These are phyloP conservation scores for Cyrtorhinus lividipennis DNA, from an alignment of 1,140 invertebrate species.

Conservation along the genomic window DNA sequence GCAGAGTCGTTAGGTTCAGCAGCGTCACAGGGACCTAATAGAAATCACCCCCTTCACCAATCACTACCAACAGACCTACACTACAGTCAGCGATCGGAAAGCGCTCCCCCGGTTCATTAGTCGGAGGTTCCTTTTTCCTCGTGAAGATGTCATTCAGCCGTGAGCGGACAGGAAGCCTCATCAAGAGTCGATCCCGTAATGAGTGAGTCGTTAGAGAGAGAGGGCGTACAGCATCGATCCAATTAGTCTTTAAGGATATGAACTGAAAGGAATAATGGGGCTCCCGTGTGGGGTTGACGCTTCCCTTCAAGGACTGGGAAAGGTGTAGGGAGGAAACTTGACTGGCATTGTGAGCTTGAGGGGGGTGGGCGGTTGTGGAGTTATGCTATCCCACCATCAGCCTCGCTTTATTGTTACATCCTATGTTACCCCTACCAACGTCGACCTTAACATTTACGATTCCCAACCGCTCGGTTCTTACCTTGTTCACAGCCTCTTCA, in stretches of 20 bases:
- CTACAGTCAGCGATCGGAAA: too few species aligned
- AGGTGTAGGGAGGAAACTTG: not conserved
- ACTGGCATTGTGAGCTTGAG: not conserved
- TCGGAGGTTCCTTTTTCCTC: not conserved
- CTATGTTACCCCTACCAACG: not conserved
- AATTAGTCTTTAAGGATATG: conserved; percentile 10
- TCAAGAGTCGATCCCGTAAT: conserved; percentile 4
- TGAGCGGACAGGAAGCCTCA: conserved; percentile 8
- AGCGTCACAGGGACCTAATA: too few species aligned
- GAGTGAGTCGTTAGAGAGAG: not conserved
- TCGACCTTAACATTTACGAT: too few species aligned
- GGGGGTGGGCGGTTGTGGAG: not conserved
- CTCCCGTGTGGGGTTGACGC: not conserved
- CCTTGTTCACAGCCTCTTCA: too few species aligned
- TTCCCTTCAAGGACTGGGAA: not conserved
- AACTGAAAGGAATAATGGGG: conserved; percentile 4
- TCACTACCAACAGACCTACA: too few species aligned
- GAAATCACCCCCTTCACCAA: too few species aligned
- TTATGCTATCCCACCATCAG: not conserved
- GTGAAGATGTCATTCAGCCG: not conserved
- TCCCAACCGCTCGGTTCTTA: too few species aligned
- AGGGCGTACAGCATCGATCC: conserved; percentile 5
- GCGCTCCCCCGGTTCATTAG: not conserved
- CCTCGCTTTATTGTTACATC: conserved; percentile 1
- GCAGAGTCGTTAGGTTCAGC: too few species aligned